Conservation (phyloP, 2,113 vertebrate genomes). For the Cepphus grylle region DNA sequence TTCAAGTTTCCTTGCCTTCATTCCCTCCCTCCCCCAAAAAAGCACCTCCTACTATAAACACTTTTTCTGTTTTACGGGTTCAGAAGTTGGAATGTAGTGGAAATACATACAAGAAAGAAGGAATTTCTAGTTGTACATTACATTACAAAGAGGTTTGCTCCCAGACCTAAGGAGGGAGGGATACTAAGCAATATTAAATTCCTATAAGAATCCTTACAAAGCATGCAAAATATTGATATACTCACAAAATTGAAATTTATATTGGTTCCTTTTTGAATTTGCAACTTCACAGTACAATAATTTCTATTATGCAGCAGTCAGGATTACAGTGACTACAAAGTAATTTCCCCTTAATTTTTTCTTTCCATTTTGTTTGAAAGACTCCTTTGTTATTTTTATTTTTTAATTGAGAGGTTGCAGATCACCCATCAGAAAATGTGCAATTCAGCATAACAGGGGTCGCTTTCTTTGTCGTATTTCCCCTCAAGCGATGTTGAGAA, state of each 20-base stretch:
- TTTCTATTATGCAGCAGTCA: conserved; percentile 42
- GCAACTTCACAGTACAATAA: conserved; percentile 52
- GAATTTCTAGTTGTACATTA: conserved; percentile 56
- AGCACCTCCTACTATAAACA: conserved; percentile 32
- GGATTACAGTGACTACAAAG: conserved; percentile 32
- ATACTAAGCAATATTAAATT: conserved; percentile 61
- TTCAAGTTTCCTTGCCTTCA: conserved; percentile 42
- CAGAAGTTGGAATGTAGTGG: conserved; percentile 43
- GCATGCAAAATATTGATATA: conserved; percentile 66
- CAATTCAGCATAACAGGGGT: neutral
- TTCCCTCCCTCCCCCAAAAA: conserved; percentile 15
- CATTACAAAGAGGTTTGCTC: conserved; percentile 58
- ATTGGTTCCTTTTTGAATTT: conserved; percentile 26
- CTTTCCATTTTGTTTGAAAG: neutral
- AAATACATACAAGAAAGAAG: conserved; percentile 61
- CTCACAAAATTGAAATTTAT: conserved; percentile 54
- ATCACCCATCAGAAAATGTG: neutral
- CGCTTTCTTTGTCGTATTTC: neutral
- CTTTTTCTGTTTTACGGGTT: neutral
- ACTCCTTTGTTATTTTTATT: neutral
- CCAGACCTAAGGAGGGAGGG: conserved; percentile 54
- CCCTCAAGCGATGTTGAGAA: neutral
- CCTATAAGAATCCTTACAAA: conserved; percentile 60
- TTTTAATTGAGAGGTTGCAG: neutral
- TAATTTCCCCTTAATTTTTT: neutral